Percentiles rank a stretch among this genome's conserved stretches.
Evolutionary conservation across 2,797 vertebrate species (phyloP).

Genomic region (Chloroceryle inda): DNA sequence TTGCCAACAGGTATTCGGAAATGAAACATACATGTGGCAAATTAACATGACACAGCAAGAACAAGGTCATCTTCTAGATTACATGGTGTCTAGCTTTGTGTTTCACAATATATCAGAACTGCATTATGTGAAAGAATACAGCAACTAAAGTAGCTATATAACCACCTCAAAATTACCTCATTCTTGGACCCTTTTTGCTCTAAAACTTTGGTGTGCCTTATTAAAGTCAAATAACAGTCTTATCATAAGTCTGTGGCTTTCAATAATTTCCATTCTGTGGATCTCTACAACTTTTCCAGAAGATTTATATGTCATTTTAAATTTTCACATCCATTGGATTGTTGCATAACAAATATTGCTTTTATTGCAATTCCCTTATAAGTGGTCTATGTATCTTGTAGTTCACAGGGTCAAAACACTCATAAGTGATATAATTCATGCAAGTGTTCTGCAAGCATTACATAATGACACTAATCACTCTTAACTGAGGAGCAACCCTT

Average conservation of each 20-base stretch:
- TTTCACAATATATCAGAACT: background rate
- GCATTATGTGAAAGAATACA: background rate
- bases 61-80: background rate
- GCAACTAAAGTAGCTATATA: background rate
- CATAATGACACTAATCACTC: background rate
- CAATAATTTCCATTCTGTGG: background rate
- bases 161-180: background rate
- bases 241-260: background rate
- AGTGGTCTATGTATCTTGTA: background rate
- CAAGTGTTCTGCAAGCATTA: background rate
- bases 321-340: background rate
- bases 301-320: background rate
- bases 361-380: background rate
- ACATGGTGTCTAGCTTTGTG: background rate
- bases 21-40: background rate
- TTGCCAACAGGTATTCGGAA: background rate
- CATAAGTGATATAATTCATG: background rate
- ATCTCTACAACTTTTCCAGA: background rate
- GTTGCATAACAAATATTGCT: background rate
- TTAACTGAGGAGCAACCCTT: background rate
- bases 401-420: background rate
- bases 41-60: background rate
- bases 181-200: background rate
- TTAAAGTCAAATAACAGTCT: background rate
- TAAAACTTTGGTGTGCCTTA: background rate